Evolutionary conservation across 1,140 invertebrate genomes (phyloP).

Genomic region (Oryctes rhinoceros): DNA sequence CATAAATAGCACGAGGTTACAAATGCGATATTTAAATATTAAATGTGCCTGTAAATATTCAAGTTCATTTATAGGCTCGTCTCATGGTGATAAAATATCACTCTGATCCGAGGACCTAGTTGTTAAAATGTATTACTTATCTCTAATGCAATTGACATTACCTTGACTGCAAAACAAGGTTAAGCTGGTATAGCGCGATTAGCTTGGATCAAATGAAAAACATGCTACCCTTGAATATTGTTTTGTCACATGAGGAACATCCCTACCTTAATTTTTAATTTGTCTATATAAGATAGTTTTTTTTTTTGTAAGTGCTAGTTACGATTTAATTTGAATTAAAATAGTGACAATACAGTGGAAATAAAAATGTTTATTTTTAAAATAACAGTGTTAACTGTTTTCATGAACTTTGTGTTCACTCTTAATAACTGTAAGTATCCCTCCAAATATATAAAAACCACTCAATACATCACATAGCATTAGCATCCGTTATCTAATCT

Average conservation of each 20-base stretch:
- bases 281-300: conserved; percentile 12
- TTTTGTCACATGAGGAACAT: conserved; percentile 11
- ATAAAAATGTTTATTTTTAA: conserved; percentile 10
- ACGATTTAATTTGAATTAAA: neutral
- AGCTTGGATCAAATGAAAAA: neutral
- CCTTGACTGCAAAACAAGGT: conserved; percentile 21
- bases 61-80: conserved; percentile 17
- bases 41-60: conserved; percentile 23
- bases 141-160: neutral
- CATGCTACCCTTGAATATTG: conserved; percentile 21
- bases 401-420: neutral
- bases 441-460: no score
- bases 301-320: neutral
- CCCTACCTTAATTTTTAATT: neutral
- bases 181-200: conserved; percentile 17
- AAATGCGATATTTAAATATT: conserved; percentile 8
- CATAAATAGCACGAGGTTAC: conserved; percentile 27
- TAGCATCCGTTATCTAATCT: neutral
- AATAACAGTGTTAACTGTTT: neutral
- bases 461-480: no score
- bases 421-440: conserved; percentile 21
- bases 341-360: neutral
- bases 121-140: conserved; percentile 22
- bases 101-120: neutral
- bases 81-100: conserved; percentile 18